phyloP scores from a whole-genome alignment of 2,797 vertebrate species.

The Sebastes elongatus region DNA sequence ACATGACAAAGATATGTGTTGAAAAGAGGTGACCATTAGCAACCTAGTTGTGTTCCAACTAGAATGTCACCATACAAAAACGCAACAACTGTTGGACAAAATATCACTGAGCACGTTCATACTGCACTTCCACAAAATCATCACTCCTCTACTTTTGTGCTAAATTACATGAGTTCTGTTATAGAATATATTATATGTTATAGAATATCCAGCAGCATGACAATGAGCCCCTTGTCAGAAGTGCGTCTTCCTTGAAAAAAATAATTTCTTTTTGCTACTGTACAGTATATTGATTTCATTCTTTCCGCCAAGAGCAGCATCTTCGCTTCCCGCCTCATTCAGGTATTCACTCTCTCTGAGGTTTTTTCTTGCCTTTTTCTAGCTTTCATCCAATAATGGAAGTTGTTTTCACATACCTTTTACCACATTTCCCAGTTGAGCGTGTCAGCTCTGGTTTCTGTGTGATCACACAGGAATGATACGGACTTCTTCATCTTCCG shows the following conservation, averaged over 20 bases:
- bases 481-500: neutral
- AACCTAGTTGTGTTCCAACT: neutral
- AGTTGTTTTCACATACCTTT: conserved; percentile 44
- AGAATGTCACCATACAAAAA: neutral
- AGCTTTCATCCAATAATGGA: conserved; percentile 43
- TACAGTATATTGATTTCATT: neutral
- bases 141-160: neutral
- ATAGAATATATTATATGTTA: too few relatives aligned
- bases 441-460: neutral
- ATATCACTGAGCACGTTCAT: neutral
- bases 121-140: neutral
- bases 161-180: neutral
- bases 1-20: conserved; percentile 15
- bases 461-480: neutral
- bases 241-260: neutral
- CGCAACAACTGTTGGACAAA: neutral
- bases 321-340: neutral
- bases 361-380: neutral
- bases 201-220: neutral
- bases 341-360: conserved; percentile 1
- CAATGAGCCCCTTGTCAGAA: neutral
- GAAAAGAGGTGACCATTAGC: conserved; percentile 13
- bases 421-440: conserved; percentile 42
- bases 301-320: neutral
- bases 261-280: neutral